phyloP scores from a whole-genome alignment of 2,888 invertebrate species.

The Callosobruchus maculatus region DNA sequence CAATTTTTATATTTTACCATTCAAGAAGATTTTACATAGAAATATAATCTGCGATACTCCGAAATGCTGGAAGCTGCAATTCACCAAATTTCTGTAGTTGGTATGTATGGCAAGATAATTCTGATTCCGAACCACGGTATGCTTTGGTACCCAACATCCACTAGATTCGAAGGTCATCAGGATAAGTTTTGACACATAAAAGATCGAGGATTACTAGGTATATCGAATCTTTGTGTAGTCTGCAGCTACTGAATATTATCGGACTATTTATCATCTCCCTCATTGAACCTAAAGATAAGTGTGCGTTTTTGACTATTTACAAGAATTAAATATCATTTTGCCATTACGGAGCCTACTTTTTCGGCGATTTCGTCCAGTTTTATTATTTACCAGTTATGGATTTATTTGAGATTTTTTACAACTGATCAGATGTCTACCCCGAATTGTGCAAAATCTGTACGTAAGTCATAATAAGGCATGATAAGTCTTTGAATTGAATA shows the following conservation, averaged over 20 bases:
- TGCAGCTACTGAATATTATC: neutral
- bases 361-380: neutral
- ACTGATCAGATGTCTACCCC: neutral
- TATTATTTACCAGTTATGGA: neutral
- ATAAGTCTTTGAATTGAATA: neutral
- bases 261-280: neutral
- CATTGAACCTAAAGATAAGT: neutral
- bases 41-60: too few species aligned
- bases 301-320: neutral
- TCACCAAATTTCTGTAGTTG: too few species aligned
- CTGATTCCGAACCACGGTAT: too few species aligned
- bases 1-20: too few species aligned
- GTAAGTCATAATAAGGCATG: neutral
- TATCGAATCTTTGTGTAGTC: neutral
- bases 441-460: neutral
- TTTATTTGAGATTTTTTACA: neutral
- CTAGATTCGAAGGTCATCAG: too few species aligned
- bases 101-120: too few species aligned
- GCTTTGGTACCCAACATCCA: too few species aligned
- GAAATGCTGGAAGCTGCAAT: too few species aligned
- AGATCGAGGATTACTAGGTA: too few species aligned
- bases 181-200: too few species aligned
- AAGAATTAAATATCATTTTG: neutral
- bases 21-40: too few species aligned
- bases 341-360: neutral